Conservation (phyloP, 2,797 vertebrate genomes). For the Molossus molossus region DNA sequence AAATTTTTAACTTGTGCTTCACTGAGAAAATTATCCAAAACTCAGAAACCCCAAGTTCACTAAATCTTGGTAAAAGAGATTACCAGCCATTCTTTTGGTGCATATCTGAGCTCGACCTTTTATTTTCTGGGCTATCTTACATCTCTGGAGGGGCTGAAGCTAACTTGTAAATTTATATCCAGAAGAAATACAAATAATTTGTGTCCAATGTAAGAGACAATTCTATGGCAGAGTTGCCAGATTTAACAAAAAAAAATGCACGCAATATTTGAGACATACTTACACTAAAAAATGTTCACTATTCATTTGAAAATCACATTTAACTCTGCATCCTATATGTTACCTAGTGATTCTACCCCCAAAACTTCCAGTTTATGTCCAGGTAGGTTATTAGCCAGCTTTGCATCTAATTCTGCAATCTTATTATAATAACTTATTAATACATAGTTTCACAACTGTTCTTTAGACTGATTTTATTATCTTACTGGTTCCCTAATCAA, state of each 20-base stretch:
- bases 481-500: conserved; percentile 25
- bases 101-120: neutral
- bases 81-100: neutral
- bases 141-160: neutral
- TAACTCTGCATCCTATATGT: conserved; percentile 15
- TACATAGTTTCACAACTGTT: neutral
- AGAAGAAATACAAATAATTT: conserved; percentile 54
- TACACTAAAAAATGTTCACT: neutral
- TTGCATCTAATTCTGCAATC: conserved; percentile 28
- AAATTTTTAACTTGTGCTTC: neutral
- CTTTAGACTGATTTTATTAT: conserved; percentile 1
- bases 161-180: conserved; percentile 49
- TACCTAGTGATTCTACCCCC: neutral
- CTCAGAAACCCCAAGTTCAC: conserved; percentile 4
- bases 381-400: neutral
- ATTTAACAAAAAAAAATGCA: conserved; percentile 43
- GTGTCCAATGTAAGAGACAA: neutral
- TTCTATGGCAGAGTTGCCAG: neutral
- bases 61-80: neutral
- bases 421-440: neutral
- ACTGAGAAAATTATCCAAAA: conserved; percentile 1
- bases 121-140: neutral
- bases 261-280: neutral
- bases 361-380: neutral
- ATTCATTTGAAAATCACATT: conserved; percentile 43